Evolutionary conservation across 2,888 invertebrate species (phyloP).

Genomic region (Gari tellinella): DNA sequence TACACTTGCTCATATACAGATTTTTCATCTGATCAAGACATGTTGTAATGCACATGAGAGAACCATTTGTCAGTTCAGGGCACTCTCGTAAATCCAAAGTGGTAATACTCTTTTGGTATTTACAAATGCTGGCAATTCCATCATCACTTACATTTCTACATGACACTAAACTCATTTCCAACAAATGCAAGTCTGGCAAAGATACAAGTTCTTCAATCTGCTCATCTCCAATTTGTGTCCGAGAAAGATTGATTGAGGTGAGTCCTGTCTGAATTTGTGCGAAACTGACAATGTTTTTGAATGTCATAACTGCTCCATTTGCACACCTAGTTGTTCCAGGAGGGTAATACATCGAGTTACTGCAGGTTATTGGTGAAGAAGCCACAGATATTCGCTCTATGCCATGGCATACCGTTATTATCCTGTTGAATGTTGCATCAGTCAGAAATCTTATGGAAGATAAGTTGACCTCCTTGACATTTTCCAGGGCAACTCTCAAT

Average conservation of each 20-base stretch:
- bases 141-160: slow-evolving; percentile 88
- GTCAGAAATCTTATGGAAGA: slow-evolving; percentile 90
- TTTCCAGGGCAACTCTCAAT: slow-evolving; percentile 70
- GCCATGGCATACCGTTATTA: slow-evolving; percentile 87
- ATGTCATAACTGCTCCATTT: slow-evolving; percentile 90
- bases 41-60: slow-evolving; percentile 87
- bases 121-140: slow-evolving; percentile 87
- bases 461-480: slow-evolving; percentile 87
- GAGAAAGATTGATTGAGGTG: slow-evolving; percentile 88
- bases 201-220: slow-evolving; percentile 87
- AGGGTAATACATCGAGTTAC: slow-evolving; percentile 87
- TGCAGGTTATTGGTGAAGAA: slow-evolving; percentile 90
- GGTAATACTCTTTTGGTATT: slow-evolving; percentile 86
- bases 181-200: slow-evolving; percentile 86
- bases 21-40: slow-evolving; percentile 87
- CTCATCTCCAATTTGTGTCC: slow-evolving; percentile 89
- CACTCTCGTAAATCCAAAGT: slow-evolving; percentile 89
- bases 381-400: slow-evolving; percentile 88
- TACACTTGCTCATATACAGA: slow-evolving; percentile 88
- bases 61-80: slow-evolving; percentile 88
- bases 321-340: slow-evolving; percentile 52
- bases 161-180: slow-evolving; percentile 86
- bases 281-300: slow-evolving; percentile 88
- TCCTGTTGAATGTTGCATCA: slow-evolving; percentile 90
- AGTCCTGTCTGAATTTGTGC: slow-evolving; percentile 87